Conservation (phyloP, 1,140 invertebrate genomes). For the Drosophila prosaltans region DNA sequence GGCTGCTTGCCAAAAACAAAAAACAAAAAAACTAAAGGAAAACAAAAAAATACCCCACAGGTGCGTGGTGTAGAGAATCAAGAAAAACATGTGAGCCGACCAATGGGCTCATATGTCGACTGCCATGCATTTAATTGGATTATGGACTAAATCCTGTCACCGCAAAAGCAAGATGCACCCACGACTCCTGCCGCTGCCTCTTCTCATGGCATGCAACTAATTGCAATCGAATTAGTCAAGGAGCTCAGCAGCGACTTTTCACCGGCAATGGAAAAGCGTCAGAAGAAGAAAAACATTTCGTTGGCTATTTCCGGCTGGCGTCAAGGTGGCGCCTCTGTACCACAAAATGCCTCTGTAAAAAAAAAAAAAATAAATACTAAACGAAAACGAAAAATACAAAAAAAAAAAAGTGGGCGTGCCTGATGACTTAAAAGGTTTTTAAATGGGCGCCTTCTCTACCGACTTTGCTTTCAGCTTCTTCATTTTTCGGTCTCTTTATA, state of each 20-base stretch:
- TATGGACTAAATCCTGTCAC: slow-evolving; percentile 75
- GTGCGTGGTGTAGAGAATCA: slow-evolving; percentile 43
- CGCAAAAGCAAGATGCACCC: slow-evolving; percentile 55
- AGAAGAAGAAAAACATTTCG: slow-evolving; percentile 33
- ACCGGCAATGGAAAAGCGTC: slow-evolving; percentile 42
- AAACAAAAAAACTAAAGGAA: slow-evolving; percentile 11
- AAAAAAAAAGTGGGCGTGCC: slow-evolving; percentile 73
- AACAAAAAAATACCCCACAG: slow-evolving; percentile 49
- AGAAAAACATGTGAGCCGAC: too few relatives aligned
- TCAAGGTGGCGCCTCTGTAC: slow-evolving; percentile 75
- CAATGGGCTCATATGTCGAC: background rate
- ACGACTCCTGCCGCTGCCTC: slow-evolving; percentile 27
- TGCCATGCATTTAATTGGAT: slow-evolving; percentile 77
- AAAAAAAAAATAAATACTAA: slow-evolving; percentile 42
- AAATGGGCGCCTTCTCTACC: slow-evolving; percentile 60
- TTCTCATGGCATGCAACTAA: slow-evolving; percentile 56
- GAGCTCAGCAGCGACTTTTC: slow-evolving; percentile 67
- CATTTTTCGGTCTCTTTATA: slow-evolving; percentile 26
- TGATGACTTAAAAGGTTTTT: slow-evolving; percentile 82
- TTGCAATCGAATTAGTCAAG: slow-evolving; percentile 81
- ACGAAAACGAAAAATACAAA: background rate
- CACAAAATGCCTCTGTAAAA: background rate
- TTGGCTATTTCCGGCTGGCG: slow-evolving; percentile 71
- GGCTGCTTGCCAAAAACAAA: slow-evolving; percentile 50
- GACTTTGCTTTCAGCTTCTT: slow-evolving; percentile 29